Evolutionary conservation across 1,140 invertebrate species (phyloP), one percentile per base, ranked within the genome.

Genomic region (Phenacoccus solenopsis): DNA sequence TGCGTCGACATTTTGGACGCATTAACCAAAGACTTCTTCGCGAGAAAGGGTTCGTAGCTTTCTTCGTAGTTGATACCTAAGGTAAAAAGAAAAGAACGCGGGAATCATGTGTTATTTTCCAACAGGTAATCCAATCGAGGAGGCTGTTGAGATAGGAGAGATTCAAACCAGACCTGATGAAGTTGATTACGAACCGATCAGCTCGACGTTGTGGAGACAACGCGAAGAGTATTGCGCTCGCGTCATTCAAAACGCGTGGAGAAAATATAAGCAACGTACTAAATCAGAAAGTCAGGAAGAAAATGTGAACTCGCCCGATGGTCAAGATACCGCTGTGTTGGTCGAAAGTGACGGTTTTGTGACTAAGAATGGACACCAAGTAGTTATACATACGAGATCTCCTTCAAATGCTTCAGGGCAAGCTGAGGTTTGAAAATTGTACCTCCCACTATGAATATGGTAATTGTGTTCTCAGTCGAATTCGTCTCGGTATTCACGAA

Each of bases 1-100:
- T 98, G 96, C 81, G 92, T 96, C 74, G 96, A 98, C 82, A 97
- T 98, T 76, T 84, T 98, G 75, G 95, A 98, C 81, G 94, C 94
- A 28, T 85, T 98, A 70, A 93, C 90, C 24, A 92, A 92, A 78
- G 94, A 98, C 85, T 98, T 98, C 84, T 95, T 98, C 79, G 94
- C 92, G 68, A 84, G 94, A 69, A 98, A 98, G 79, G 83, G 93
- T 84, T 64, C 59, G 21, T n/a, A n/a, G n/a, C n/a, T n/a, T n/a
- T n/a, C n/a, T n/a, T n/a, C n/a, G n/a, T n/a, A n/a, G n/a, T n/a
- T n/a, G n/a, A n/a, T n/a, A n/a, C n/a, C n/a, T n/a, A n/a, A n/a
- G n/a, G n/a, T n/a, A n/a, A n/a, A n/a, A n/a, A n/a, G n/a, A n/a
- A n/a, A n/a, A n/a, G n/a, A n/a, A 9, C 20, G n/a, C 59, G 10